phyloP scores from a whole-genome alignment of 2,113 vertebrate genomes.

The Danionella cerebrum region DNA sequence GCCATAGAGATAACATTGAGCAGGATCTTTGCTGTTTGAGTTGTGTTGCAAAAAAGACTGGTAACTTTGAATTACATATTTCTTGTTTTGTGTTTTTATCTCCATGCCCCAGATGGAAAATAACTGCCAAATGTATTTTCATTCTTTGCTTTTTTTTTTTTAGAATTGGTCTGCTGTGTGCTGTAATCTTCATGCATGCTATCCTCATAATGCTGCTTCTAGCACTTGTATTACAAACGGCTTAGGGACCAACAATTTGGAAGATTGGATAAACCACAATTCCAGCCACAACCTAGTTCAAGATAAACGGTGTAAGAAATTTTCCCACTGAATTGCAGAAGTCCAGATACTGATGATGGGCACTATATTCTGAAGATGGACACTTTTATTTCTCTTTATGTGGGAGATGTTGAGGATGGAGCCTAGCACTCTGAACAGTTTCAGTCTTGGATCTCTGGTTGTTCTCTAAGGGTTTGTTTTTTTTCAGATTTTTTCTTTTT shows the following conservation, averaged over 20 bases:
- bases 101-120: slow-evolving; percentile 23
- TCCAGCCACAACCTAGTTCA: slow-evolving; percentile 66
- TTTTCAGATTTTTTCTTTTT: slow-evolving; percentile 5
- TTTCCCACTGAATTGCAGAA: slow-evolving; percentile 55
- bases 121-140: slow-evolving; percentile 20
- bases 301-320: slow-evolving; percentile 71
- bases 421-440: neutral
- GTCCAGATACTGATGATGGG: slow-evolving; percentile 45
- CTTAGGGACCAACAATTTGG: slow-evolving; percentile 51
- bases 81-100: slow-evolving; percentile 27
- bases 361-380: slow-evolving; percentile 38
- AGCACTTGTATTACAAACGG: slow-evolving; percentile 65
- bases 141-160: neutral
- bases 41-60: too few species aligned
- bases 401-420: slow-evolving; percentile 33
- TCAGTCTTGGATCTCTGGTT: neutral
- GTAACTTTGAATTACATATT: too few species aligned
- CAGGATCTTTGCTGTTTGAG: too few species aligned
- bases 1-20: too few species aligned
- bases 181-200: slow-evolving; percentile 61
- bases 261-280: slow-evolving; percentile 44
- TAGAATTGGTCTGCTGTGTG: slow-evolving; percentile 61
- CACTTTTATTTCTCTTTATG: slow-evolving; percentile 43
- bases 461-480: slow-evolving; percentile 3
- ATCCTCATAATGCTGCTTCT: slow-evolving; percentile 61